Conservation (phyloP, 2,113 vertebrate genomes). For the Emydocephalus ijimae region DNA sequence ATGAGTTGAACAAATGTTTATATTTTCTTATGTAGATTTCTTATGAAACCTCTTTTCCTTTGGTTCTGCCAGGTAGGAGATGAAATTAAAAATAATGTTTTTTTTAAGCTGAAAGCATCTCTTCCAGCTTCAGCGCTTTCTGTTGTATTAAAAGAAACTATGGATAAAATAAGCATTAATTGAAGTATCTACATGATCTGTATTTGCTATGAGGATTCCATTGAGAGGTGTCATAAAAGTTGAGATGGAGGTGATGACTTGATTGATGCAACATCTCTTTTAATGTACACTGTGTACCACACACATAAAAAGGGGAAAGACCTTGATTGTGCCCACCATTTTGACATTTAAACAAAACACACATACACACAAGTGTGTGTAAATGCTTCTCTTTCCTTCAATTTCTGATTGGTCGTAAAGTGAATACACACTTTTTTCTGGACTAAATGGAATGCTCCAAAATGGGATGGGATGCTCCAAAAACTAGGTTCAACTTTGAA, state of each 20-base stretch:
- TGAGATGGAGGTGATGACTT: background rate
- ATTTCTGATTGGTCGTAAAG: too few relatives aligned
- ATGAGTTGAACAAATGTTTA: background rate
- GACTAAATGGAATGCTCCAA: too few relatives aligned
- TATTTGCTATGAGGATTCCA: too few relatives aligned
- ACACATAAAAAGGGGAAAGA: background rate
- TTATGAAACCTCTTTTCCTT: background rate
- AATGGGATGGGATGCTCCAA: too few relatives aligned
- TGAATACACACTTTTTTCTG: too few relatives aligned
- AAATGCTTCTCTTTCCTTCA: too few relatives aligned
- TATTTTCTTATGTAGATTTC: background rate
- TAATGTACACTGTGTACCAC: background rate
- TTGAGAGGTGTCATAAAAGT: background rate
- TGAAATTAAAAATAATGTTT: background rate
- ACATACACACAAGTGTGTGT: background rate
- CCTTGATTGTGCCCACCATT: background rate
- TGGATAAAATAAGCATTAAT: background rate
- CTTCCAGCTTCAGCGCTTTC: background rate
- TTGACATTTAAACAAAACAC: background rate
- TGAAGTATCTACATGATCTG: background rate
- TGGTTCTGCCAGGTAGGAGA: background rate
- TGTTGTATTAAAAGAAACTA: background rate
- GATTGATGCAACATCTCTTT: background rate
- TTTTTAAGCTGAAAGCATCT: background rate
- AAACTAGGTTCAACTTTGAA: too few relatives aligned